Conservation (phyloP, 2,888 invertebrate genomes). For the Apantesis nais region DNA sequence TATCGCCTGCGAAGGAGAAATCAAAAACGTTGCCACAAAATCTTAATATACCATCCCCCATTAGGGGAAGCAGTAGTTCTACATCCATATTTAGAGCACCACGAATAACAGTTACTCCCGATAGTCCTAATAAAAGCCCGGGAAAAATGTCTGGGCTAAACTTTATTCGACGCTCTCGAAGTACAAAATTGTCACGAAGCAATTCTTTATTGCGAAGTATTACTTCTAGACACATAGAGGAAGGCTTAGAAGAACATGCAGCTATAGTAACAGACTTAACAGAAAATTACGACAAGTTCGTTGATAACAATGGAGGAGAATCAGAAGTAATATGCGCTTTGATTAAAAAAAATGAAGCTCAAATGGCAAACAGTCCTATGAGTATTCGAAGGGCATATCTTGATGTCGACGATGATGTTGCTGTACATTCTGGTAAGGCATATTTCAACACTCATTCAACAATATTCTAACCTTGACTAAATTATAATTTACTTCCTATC, state of each 20-base stretch:
- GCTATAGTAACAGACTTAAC: slow-evolving; percentile 73
- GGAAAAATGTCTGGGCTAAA: slow-evolving; percentile 82
- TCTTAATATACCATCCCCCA: slow-evolving; percentile 77
- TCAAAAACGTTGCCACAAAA: slow-evolving; percentile 88
- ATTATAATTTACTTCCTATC: slow-evolving; percentile 45
- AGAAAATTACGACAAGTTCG: slow-evolving; percentile 75
- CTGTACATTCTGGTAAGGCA: slow-evolving; percentile 89
- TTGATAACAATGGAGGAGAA: slow-evolving; percentile 74
- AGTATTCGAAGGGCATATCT: slow-evolving; percentile 81
- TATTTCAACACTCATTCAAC: slow-evolving; percentile 18
- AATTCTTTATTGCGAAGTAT: slow-evolving; percentile 87
- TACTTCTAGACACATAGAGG: slow-evolving; percentile 80
- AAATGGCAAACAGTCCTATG: slow-evolving; percentile 73
- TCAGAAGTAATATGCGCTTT: slow-evolving; percentile 76
- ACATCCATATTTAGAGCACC: slow-evolving; percentile 79
- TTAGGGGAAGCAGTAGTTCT: slow-evolving; percentile 79
- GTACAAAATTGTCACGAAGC: slow-evolving; percentile 89
- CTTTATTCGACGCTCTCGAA: slow-evolving; percentile 90
- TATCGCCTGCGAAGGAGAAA: slow-evolving; percentile 79
- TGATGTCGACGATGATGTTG: slow-evolving; percentile 89
- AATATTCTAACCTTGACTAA: slow-evolving; percentile 32
- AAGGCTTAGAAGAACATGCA: slow-evolving; percentile 71
- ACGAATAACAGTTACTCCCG: slow-evolving; percentile 77
- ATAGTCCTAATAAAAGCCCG: slow-evolving; percentile 84
- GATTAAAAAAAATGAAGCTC: slow-evolving; percentile 78